phyloP scores from a whole-genome alignment of 2,113 vertebrate species.

The Gobiocypris rarus region DNA sequence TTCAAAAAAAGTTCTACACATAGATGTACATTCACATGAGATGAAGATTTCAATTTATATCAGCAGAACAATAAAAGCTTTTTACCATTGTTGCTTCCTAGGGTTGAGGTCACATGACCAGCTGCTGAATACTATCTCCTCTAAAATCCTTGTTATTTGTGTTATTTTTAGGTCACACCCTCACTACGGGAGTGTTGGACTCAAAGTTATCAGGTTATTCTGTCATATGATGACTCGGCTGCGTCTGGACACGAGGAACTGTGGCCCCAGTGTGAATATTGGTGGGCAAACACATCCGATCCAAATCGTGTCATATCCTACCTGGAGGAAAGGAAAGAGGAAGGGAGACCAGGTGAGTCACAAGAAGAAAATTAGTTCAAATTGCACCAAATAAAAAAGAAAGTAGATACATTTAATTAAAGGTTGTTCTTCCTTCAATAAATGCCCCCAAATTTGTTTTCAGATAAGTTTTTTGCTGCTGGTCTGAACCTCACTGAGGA shows the following conservation, averaged over 20 bases:
- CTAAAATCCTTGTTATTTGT: no score
- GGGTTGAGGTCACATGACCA: no score
- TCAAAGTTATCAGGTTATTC: conserved; percentile 69
- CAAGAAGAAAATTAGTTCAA: neutral
- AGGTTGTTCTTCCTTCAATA: neutral
- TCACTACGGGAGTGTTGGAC: conserved; percentile 72
- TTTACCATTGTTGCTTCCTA: no score
- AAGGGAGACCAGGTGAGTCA: conserved; percentile 68
- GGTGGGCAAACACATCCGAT: conserved; percentile 70
- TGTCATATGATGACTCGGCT: conserved; percentile 70
- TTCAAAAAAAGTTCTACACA: no score
- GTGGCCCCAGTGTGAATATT: conserved; percentile 72
- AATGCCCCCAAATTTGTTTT: neutral
- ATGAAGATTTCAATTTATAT: no score
- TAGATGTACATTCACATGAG: no score
- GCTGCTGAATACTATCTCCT: no score
- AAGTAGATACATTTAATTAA: neutral
- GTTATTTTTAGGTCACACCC: conserved; percentile 65
- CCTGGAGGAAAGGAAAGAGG: conserved; percentile 64
- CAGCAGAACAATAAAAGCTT: no score
- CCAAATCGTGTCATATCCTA: conserved; percentile 71
- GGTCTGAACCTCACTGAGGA: conserved; percentile 79
- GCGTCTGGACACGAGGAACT: conserved; percentile 63
- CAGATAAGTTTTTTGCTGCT: conserved; percentile 73
- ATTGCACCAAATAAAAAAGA: neutral